Conservation (phyloP, 2,888 invertebrate genomes). For the Mimachlamys varia region DNA sequence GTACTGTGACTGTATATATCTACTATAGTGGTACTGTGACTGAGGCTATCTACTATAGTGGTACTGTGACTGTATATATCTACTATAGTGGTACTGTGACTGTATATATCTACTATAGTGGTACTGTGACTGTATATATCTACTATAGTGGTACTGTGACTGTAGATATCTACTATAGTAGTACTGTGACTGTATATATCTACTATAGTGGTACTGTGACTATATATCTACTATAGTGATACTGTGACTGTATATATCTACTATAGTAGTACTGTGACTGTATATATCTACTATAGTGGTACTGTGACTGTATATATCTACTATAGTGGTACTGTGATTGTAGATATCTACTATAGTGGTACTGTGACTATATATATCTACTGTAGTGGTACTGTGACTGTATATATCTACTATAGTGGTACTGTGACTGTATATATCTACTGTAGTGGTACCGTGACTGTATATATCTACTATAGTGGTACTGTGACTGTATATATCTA, state of each 20-base stretch:
- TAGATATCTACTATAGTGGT: no score
- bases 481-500: no score
- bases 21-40: background rate
- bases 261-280: slow-evolving; percentile 20
- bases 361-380: no score
- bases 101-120: background rate
- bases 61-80: background rate
- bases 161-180: slow-evolving; percentile 2
- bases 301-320: background rate
- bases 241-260: background rate
- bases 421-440: no score
- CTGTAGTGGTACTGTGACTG: no score
- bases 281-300: slow-evolving; percentile 3
- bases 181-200: background rate
- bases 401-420: no score
- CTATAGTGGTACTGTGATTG: background rate
- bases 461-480: no score
- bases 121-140: background rate
- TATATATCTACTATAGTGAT: slow-evolving; percentile 5
- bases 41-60: background rate
- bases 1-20: background rate
- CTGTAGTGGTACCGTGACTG: no score
- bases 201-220: background rate
- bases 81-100: background rate
- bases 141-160: background rate